Percentiles rank a stretch among this genome's conserved stretches.
phyloP scores from a whole-genome alignment of 2,113 vertebrate species.

The Candoia aspera region DNA sequence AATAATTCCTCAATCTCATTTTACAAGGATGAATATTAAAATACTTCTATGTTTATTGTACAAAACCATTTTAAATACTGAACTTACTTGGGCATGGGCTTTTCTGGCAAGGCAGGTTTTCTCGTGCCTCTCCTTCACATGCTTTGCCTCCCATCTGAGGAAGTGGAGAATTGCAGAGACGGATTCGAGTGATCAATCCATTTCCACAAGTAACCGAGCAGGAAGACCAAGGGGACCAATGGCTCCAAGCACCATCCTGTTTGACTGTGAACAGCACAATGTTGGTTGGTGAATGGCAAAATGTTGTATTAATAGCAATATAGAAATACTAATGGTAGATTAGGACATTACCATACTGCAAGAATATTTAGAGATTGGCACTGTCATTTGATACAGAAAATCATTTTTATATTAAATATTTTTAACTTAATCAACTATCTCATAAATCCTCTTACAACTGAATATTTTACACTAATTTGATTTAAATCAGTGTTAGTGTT shows the following conservation, averaged over 20 bases:
- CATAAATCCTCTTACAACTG: background rate
- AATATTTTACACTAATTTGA: background rate
- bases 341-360: background rate
- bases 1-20: background rate
- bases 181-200: conserved; percentile 93
- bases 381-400: background rate
- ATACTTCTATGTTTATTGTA: background rate
- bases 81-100: conserved; percentile 90
- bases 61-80: background rate
- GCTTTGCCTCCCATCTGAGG: conserved; percentile 94
- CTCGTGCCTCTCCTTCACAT: conserved; percentile 90
- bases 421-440: background rate
- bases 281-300: background rate
- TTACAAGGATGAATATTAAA: conserved; percentile 8
- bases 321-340: background rate
- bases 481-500: background rate
- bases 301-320: fast-evolving
- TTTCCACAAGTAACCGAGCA: conserved; percentile 94
- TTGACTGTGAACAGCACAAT: conserved; percentile 79
- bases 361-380: background rate
- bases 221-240: conserved; percentile 98
- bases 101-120: conserved; percentile 87
- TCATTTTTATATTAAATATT: background rate
- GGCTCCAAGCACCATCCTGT: conserved; percentile 97
- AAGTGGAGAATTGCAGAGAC: conserved; percentile 97